Conservation (phyloP, 2,888 invertebrate species). For the Scaptodrosophila latifasciaeformis region DNA sequence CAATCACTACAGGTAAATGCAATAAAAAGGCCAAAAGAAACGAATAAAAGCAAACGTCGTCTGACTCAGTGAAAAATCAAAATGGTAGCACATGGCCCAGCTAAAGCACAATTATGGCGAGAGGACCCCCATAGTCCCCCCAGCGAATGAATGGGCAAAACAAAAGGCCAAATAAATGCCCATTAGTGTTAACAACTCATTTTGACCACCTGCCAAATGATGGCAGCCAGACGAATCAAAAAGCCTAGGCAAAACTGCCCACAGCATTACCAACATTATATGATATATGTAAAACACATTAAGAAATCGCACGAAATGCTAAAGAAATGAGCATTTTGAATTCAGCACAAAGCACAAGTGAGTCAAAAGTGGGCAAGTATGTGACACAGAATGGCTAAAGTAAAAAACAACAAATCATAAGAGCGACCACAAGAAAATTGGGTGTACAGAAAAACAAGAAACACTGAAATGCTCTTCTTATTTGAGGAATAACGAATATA, state of each 20-base stretch:
- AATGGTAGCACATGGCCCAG: slow-evolving; percentile 39
- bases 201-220: slow-evolving; percentile 27
- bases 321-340: slow-evolving; percentile 23
- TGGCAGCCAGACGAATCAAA: background rate
- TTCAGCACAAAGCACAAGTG: slow-evolving; percentile 36
- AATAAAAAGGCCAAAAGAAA: slow-evolving; percentile 31
- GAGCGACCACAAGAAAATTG: background rate
- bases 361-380: slow-evolving; percentile 42
- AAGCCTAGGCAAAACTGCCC: background rate
- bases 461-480: too few relatives aligned
- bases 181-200: slow-evolving; percentile 45
- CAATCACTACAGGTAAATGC: slow-evolving; percentile 30
- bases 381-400: slow-evolving; percentile 42
- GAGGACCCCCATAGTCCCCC: background rate
- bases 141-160: slow-evolving; percentile 22
- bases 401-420: slow-evolving; percentile 11
- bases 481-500: too few relatives aligned
- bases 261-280: too few relatives aligned
- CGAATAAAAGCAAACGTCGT: background rate
- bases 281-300: too few relatives aligned
- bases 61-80: slow-evolving; percentile 47
- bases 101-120: background rate
- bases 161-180: slow-evolving; percentile 41
- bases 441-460: too few relatives aligned
- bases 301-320: slow-evolving; percentile 16